These are phyloP conservation scores for Rhamphomyia laevipes DNA, from an alignment of 2,888 invertebrate genomes.

Conservation along the genomic window DNA sequence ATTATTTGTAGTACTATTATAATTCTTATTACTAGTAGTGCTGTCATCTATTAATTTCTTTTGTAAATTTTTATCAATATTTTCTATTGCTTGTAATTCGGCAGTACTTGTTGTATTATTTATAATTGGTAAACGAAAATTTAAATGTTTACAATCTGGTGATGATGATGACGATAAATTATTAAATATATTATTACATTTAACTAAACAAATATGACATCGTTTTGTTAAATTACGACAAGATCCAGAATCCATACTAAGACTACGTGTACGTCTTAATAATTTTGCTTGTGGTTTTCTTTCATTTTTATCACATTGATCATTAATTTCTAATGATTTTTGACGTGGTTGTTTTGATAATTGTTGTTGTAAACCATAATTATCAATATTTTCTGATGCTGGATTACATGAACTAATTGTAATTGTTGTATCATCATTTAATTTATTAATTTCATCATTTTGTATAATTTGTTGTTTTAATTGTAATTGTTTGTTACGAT, in stretches of 20 bases:
- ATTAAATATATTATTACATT: constrained; percentile 35
- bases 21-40: background rate
- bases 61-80: constrained; percentile 2
- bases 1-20: background rate
- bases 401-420: background rate
- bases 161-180: constrained; percentile 7
- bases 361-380: constrained; percentile 6
- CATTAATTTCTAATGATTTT: background rate
- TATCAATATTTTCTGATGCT: background rate
- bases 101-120: constrained; percentile 4
- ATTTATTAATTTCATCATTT: background rate
- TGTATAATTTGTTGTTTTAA: constrained; percentile 7
- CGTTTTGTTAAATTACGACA: constrained; percentile 27
- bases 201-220: constrained; percentile 37
- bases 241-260: constrained; percentile 34
- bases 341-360: constrained; percentile 12
- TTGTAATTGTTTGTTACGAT: constrained; percentile 16
- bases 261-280: constrained; percentile 33
- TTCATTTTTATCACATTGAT: constrained; percentile 15
- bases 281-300: constrained; percentile 17
- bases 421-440: background rate
- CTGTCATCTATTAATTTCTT: background rate
- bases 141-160: constrained; percentile 23
- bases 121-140: constrained; percentile 22
- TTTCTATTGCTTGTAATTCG: background rate